Base-by-base conservation (phyloP, 2,888 invertebrate genomes). In the Nesidiocoris tenuis region DNA sequence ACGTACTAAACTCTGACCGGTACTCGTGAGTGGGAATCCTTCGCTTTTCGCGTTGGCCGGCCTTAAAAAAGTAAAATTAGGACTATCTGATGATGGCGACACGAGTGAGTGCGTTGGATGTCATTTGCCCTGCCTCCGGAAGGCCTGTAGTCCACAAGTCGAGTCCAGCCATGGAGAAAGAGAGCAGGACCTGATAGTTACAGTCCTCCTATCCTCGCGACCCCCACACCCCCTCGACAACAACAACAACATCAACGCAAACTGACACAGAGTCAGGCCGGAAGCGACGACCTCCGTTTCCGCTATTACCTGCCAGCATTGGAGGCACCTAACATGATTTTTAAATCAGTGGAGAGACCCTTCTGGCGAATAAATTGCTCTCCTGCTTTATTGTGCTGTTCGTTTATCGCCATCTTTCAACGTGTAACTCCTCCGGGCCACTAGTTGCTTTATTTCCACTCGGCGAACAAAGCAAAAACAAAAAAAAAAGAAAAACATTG, bases 281-380 rank as follows among this genome's bases (percentile, higher is more conserved):
- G 39, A 39, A 39, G 39, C 39, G 39, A 39, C 68, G 64, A 25
- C 64, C 64, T 22, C 23, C 23, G 57, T 57, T 68, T 68, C 68
- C 68, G 68, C 68, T 68, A 68, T 68, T 68, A 68, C 68, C 68
- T 68, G 68, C 68, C 68, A 68, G 56, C 21, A 23, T 23, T 57
- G 23, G 57, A 24, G 68, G 56, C 25, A 57, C 68, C 68, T 57
- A 68, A 68, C 68, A 68, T 68, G 68, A 68, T 21, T 68, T 68
- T 68, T 68, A 57, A 68, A 68, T 68, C 68, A 68, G 59, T 57
- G 68, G 68, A 39, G 39, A n/a, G n/a, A 39, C 39, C 39, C 39
- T 39, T 39, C 12, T 39, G 5, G 39, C 39, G 39, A 39, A 39
- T 39, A 39, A 39, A 39, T 39, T 39, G 39, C 39, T 12, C 39